Evolutionary conservation across 2,113 vertebrate genomes (phyloP).

Genomic region (Eurystomus gularis): DNA sequence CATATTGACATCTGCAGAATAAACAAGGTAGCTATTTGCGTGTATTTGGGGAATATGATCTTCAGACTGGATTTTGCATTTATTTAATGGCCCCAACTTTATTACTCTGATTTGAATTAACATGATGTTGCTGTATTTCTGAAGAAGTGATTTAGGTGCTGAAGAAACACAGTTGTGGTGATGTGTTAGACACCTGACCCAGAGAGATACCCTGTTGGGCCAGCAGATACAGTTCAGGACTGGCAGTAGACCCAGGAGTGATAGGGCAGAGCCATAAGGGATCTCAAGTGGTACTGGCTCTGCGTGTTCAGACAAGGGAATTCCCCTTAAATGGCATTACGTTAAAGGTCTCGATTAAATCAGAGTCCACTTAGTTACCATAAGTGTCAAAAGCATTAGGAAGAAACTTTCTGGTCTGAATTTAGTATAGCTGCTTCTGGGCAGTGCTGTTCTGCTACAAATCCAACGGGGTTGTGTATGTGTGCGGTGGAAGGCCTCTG

Average conservation of each 20-base stretch:
- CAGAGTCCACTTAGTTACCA: background rate
- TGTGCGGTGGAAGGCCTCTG: background rate
- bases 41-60: background rate
- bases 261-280: background rate
- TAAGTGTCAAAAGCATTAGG: background rate
- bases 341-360: constrained; percentile 1
- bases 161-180: background rate
- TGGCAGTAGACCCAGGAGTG: background rate
- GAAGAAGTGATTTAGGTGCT: background rate
- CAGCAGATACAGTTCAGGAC: background rate
- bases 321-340: background rate
- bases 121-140: background rate
- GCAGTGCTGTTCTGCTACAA: background rate
- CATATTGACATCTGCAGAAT: background rate
- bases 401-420: background rate
- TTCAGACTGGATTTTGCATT: background rate
- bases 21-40: background rate
- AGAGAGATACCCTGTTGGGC: accelerated
- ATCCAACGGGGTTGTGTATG: accelerated
- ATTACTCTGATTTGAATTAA: constrained; percentile 4
- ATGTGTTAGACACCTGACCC: accelerated
- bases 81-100: background rate
- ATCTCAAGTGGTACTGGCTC: background rate
- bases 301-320: background rate
- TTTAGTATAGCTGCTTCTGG: background rate